phyloP scores from a whole-genome alignment of 2,113 vertebrate genomes.

The Bucco capensis region DNA sequence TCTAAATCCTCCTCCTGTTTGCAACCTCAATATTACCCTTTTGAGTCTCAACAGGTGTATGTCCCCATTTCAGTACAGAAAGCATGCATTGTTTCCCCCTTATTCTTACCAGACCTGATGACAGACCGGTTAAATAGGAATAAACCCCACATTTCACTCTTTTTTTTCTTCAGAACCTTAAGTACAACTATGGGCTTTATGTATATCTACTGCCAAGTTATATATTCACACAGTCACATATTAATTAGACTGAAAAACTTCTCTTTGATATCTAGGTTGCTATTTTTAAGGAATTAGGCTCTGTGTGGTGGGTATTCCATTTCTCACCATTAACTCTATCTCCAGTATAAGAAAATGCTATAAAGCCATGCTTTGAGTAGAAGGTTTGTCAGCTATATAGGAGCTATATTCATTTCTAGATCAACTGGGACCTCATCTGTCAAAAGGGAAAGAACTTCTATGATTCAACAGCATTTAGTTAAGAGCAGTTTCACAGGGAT shows the following conservation, averaged over 20 bases:
- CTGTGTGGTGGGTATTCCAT: neutral
- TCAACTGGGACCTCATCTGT: neutral
- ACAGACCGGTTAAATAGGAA: neutral
- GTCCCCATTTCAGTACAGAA: neutral
- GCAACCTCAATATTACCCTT: neutral
- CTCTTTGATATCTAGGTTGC: neutral
- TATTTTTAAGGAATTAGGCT: neutral
- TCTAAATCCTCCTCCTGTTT: neutral
- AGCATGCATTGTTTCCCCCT: neutral
- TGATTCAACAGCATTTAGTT: neutral
- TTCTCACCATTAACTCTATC: neutral
- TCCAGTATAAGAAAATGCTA: neutral
- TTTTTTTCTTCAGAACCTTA: neutral
- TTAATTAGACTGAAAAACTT: neutral
- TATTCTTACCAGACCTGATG: neutral
- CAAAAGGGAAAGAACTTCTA: neutral
- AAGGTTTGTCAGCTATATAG: neutral
- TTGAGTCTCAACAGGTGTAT: neutral
- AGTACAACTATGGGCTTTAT: neutral
- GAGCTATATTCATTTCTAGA: neutral
- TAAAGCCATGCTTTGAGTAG: neutral
- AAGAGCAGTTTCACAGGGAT: neutral
- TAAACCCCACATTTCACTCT: neutral
- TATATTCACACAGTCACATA: neutral
- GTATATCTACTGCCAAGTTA: neutral